Conservation (phyloP, 2,113 vertebrate species). For the Campylomormyrus numenius region DNA sequence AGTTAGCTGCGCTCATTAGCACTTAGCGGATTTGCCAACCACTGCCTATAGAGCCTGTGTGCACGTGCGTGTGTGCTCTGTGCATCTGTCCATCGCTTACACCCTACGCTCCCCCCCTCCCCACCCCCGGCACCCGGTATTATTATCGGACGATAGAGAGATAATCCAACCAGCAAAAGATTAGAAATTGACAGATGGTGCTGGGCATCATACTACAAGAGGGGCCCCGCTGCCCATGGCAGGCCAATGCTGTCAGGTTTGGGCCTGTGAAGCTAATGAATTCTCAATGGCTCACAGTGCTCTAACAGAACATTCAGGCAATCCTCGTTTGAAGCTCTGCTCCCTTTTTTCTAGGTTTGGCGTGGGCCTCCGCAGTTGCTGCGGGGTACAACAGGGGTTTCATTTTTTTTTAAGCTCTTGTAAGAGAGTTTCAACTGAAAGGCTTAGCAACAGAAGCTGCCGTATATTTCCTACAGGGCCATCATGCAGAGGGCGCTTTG, state of each 20-base stretch:
- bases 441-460: conserved; percentile 3
- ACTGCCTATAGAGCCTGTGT: neutral
- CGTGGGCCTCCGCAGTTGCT: neutral
- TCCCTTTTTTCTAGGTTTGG: neutral
- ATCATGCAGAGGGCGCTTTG: neutral
- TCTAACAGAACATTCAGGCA: neutral
- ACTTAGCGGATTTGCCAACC: neutral
- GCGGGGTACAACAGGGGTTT: neutral
- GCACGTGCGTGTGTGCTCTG: neutral
- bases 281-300: neutral
- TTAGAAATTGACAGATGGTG: conserved; percentile 2
- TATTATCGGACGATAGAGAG: neutral
- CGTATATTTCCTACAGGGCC: neutral
- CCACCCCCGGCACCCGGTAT: neutral
- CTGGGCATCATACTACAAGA: neutral
- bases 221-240: neutral
- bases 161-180: conserved; percentile 1
- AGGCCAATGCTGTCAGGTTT: neutral
- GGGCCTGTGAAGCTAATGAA: conserved; percentile 4
- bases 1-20: neutral
- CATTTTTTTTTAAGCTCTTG: neutral
- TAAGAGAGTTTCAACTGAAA: neutral
- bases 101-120: neutral
- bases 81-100: neutral
- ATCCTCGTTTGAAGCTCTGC: neutral